These are phyloP conservation scores for Tetranychus piercei DNA, from an alignment of 2,888 invertebrate species.

Conservation along the genomic window DNA sequence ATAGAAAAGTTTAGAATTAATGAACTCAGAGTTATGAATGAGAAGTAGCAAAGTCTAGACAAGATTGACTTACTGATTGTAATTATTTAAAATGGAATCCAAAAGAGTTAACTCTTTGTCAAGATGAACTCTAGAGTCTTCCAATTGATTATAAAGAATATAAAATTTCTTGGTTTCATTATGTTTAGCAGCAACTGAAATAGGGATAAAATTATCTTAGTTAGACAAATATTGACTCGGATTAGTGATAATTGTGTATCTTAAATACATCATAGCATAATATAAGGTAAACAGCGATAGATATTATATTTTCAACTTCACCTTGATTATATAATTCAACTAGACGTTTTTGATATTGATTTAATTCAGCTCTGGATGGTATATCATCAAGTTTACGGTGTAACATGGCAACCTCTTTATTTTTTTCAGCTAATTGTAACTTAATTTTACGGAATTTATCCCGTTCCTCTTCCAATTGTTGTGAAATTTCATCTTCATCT, in stretches of 20 bases:
- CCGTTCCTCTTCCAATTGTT: constrained; percentile 15
- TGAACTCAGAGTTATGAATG: background rate
- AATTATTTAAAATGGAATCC: constrained; percentile 35
- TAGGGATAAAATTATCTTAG: background rate
- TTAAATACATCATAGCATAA: background rate
- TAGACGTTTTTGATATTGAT: constrained; percentile 87
- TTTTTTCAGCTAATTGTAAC: constrained; percentile 29
- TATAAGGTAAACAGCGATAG: background rate
- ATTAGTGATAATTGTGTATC: too few relatives aligned
- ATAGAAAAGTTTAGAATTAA: background rate
- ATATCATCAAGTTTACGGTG: constrained; percentile 75
- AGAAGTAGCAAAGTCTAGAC: background rate
- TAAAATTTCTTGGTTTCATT: constrained; percentile 95
- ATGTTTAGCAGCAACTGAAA: constrained; percentile 74
- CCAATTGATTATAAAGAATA: constrained; percentile 79
- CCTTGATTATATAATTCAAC: constrained; percentile 76
- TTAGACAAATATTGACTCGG: background rate
- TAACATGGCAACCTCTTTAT: constrained; percentile 47
- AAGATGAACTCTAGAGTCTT: constrained; percentile 80
- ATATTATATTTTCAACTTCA: constrained; percentile 26
- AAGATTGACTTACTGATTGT: constrained; percentile 23
- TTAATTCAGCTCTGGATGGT: constrained; percentile 73
- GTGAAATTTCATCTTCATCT: constrained; percentile 19
- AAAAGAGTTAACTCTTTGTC: constrained; percentile 53
- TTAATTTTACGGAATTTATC: constrained; percentile 21